These are phyloP conservation scores for Otolemur garnettii DNA, from an alignment of 2,113 vertebrate genomes.

Conservation along the genomic window DNA sequence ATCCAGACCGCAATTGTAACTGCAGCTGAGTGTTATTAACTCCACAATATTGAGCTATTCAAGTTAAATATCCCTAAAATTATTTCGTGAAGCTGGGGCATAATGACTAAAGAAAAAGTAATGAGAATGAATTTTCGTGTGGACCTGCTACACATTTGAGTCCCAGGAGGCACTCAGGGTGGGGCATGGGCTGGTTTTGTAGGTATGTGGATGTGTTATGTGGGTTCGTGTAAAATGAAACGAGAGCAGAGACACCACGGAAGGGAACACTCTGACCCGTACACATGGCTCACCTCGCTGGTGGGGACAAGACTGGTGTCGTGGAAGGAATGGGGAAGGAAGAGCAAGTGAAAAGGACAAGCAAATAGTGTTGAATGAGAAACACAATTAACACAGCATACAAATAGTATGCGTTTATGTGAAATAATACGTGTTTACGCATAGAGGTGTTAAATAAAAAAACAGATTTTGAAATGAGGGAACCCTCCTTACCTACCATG, in stretches of 20 bases:
- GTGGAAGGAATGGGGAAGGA: background rate
- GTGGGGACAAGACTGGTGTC: rapidly evolving
- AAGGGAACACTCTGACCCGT: background rate
- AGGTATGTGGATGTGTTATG: background rate
- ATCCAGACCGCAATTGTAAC: background rate
- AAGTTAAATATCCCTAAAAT: background rate
- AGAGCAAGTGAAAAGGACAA: background rate
- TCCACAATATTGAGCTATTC: conserved; percentile 10
- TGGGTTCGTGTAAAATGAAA: background rate
- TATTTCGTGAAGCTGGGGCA: conserved; percentile 1
- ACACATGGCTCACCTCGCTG: background rate
- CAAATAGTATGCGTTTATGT: background rate
- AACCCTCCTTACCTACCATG: background rate
- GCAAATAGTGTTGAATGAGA: background rate
- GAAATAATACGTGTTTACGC: background rate
- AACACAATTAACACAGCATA: background rate
- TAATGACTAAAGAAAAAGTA: background rate
- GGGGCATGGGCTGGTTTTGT: background rate
- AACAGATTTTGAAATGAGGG: background rate
- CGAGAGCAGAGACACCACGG: background rate
- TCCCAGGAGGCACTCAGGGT: background rate
- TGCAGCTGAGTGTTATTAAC: background rate
- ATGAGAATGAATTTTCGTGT: background rate
- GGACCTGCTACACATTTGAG: background rate
- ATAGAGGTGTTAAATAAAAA: background rate